Evolutionary conservation across 2,797 vertebrate species (phyloP), one percentile per base, ranked within the genome.

Genomic region (Notamacropus eugenii): DNA sequence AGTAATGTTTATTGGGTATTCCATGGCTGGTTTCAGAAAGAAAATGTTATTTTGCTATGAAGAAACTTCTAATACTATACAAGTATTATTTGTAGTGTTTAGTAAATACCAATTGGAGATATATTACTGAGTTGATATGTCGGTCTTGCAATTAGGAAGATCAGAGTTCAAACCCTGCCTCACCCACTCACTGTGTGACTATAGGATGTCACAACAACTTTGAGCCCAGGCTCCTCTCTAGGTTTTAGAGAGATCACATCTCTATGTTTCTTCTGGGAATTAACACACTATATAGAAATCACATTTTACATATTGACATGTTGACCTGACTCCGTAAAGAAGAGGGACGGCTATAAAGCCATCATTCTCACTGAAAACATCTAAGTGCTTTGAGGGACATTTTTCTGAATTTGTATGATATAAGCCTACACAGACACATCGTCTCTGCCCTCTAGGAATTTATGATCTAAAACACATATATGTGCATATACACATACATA

Each of bases 381-480:
- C 58, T 96, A 96, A 97, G 94, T 97, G 91, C 92, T 94, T 97
- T 98, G 96, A 96, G 74, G 93, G 93, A 92, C 93, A 93, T 96
- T 90, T 67, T 96, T 90, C 82, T 95, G 22, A 97, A 93, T 93
- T 97, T 97, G 90, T 11, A 22, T 98, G 40, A 87, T 96, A 91
- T 96, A 91, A 52, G 97, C 82, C 93, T 93, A 58, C 95, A 95
- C 58, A 95, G 91, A 93, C 56, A 96, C 27, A 50, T 52, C 6
- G n/a, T 93, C 92, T 97, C 74, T 96, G 95, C 54, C 94, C 55
- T 97, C 22, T 96, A 94, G 92, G 90, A 97, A 87, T 97, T 95
- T 93, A 93, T 97, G 97, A 97, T 97, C 46, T 96, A 97, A 96
- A 97, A 55, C 55, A 12, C 54, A 55, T 13, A 13, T 55, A 55